Conservation (phyloP, 2,113 vertebrate species). For the Nycticryphes semicollaris region DNA sequence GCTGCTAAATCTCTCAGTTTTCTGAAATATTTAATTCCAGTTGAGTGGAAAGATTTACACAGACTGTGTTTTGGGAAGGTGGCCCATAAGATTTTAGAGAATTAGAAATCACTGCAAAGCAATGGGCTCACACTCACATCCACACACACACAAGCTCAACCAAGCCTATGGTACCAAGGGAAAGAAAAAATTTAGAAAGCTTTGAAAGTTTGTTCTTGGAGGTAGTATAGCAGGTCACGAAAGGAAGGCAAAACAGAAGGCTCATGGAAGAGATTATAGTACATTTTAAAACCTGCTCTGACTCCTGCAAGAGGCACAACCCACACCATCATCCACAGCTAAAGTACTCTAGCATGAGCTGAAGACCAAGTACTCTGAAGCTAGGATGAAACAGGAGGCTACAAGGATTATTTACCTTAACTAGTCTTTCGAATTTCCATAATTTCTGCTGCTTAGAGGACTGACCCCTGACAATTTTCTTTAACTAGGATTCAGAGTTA, state of each 20-base stretch:
- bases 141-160: background rate
- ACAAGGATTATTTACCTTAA: background rate
- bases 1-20: background rate
- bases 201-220: background rate
- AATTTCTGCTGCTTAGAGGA: constrained; percentile 21
- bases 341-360: background rate
- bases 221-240: background rate
- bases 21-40: background rate
- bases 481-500: constrained; percentile 2
- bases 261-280: background rate
- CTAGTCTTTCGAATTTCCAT: background rate
- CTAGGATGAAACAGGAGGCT: background rate
- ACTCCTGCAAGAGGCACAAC: background rate
- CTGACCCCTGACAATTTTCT: background rate
- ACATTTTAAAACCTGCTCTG: background rate
- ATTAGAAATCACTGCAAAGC: background rate
- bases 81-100: background rate
- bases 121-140: background rate
- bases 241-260: background rate
- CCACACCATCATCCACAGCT: background rate
- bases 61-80: background rate
- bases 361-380: background rate
- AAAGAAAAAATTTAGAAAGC: background rate
- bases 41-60: background rate
- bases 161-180: background rate